A percentile compares a stretch with the other conserved stretches of the same genome.
Evolutionary conservation across 2,797 vertebrate species (phyloP).

Genomic region (Betta splendens): DNA sequence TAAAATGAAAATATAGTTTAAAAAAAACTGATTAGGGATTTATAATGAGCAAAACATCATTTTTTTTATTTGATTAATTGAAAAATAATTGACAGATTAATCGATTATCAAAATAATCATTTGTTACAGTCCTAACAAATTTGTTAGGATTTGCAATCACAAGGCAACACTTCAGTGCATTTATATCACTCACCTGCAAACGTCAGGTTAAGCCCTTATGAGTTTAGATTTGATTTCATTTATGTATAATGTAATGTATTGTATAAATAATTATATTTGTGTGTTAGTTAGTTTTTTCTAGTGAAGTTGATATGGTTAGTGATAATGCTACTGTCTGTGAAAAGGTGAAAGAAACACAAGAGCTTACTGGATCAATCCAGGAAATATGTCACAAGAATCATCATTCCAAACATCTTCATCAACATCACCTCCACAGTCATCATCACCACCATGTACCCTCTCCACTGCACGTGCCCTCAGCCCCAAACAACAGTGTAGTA

Average conservation of each 20-base stretch:
- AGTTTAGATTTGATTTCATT: background rate
- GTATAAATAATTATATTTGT: background rate
- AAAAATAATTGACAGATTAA: too few species aligned
- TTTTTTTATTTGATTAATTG: too few species aligned
- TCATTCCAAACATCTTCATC: conserved; percentile 52
- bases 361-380: conserved; percentile 96
- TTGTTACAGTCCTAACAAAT: too few species aligned
- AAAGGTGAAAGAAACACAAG: conserved; percentile 88
- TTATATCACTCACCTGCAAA: background rate
- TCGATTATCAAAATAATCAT: too few species aligned
- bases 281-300: too few species aligned
- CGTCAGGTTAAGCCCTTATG: background rate
- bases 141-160: too few species aligned
- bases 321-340: conserved; percentile 26
- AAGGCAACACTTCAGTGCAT: too few species aligned
- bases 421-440: conserved; percentile 48
- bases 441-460: conserved; percentile 66
- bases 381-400: conserved; percentile 72
- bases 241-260: background rate
- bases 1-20: too few species aligned
- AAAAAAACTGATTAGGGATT: too few species aligned
- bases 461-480: conserved; percentile 82
- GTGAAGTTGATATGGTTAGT: too few species aligned
- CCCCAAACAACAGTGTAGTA: conserved; percentile 79
- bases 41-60: too few species aligned